Evolutionary conservation across 2,797 vertebrate species (phyloP).

Genomic region (Myotis pilosus): DNA sequence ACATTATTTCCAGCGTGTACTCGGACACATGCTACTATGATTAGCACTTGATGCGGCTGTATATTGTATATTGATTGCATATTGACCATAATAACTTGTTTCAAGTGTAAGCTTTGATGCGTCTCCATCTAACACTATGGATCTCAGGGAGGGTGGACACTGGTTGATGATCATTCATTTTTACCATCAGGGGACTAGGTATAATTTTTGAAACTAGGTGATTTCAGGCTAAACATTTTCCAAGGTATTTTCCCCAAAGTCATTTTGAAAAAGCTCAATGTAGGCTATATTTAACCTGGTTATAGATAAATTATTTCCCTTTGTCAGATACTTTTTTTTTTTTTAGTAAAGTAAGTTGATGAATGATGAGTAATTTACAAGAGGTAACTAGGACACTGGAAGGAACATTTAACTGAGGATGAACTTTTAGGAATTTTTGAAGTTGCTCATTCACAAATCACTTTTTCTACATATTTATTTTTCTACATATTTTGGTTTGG

Average conservation of each 20-base stretch:
- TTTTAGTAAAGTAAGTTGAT: neutral
- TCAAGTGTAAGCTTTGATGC: neutral
- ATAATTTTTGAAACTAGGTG: constrained; percentile 28
- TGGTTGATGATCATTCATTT: neutral
- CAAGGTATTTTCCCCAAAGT: neutral
- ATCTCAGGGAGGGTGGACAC: neutral
- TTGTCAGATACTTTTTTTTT: neutral
- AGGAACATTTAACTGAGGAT: neutral
- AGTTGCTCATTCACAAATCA: constrained; percentile 18
- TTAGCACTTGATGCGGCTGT: neutral
- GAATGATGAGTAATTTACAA: neutral
- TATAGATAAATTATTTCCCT: neutral
- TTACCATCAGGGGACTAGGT: neutral
- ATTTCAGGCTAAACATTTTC: neutral
- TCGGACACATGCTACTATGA: neutral
- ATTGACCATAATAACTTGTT: neutral
- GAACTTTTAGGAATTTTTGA: neutral
- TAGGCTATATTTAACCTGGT: neutral
- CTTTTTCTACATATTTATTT: neutral
- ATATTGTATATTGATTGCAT: no score
- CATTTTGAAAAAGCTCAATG: neutral
- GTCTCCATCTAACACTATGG: neutral
- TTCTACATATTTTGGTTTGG: neutral
- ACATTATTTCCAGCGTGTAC: neutral
- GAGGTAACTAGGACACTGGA: neutral